Conservation (phyloP, 1,140 invertebrate genomes). For the Megalonaias nervosa region DNA sequence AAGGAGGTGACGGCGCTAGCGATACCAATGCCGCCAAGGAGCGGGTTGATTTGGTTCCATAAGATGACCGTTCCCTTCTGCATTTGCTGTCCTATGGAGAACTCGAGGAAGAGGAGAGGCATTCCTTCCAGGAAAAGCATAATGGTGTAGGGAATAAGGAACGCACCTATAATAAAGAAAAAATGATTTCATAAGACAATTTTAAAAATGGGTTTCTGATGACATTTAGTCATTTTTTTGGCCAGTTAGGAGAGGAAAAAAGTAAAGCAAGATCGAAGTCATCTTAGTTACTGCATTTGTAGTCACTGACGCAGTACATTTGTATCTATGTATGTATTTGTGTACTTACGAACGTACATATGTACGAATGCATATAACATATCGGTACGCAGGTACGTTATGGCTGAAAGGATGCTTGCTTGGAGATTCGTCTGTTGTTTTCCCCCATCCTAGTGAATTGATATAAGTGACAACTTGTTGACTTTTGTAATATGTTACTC, state of each 20-base stretch:
- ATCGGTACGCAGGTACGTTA: background rate
- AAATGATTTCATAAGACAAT: background rate
- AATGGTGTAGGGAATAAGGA: slow-evolving; percentile 64
- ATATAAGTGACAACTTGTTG: too few relatives aligned
- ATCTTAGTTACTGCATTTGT: background rate
- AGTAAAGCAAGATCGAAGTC: background rate
- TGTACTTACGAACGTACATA: background rate
- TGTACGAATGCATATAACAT: too few relatives aligned
- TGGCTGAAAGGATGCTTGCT: too few relatives aligned
- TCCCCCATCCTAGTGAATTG: too few relatives aligned
- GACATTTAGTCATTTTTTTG: background rate
- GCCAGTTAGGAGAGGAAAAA: slow-evolving; percentile 1
- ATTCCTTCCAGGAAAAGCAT: slow-evolving; percentile 65
- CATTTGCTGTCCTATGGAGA: slow-evolving; percentile 61
- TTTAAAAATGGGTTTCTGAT: slow-evolving; percentile 5
- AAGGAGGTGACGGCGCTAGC: slow-evolving; percentile 96
- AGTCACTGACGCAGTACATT: too few relatives aligned
- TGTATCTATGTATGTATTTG: background rate
- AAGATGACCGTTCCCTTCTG: slow-evolving; percentile 53
- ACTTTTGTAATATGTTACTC: too few relatives aligned
- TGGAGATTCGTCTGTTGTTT: too few relatives aligned
- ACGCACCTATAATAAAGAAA: slow-evolving; percentile 54
- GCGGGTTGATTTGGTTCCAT: slow-evolving; percentile 59
- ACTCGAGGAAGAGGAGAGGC: slow-evolving; percentile 60
- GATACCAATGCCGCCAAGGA: slow-evolving; percentile 86